phyloP scores from a whole-genome alignment of 1,140 invertebrate genomes.

The Trichomalopsis sarcophagae region DNA sequence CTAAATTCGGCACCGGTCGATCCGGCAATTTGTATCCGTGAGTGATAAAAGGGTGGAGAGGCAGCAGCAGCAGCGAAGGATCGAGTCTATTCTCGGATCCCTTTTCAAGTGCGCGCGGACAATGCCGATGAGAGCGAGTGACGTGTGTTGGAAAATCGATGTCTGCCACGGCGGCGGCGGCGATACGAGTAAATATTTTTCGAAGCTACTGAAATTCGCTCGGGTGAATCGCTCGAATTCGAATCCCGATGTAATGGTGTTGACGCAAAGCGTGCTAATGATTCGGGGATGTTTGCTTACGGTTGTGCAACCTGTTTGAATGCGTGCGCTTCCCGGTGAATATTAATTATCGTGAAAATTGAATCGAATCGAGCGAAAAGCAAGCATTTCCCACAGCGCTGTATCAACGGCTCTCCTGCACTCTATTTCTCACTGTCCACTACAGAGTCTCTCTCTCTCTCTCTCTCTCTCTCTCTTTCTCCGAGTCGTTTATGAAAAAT shows the following conservation, averaged over 20 bases:
- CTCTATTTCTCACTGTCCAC: conserved; percentile 33
- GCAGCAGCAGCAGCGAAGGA: no score
- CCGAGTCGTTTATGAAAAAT: conserved; percentile 1
- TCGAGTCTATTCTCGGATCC: neutral
- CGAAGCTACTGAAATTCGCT: neutral
- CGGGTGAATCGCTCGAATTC: neutral
- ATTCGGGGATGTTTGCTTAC: no score
- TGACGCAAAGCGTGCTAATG: no score
- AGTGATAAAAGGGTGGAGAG: neutral
- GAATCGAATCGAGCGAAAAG: neutral
- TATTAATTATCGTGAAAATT: no score
- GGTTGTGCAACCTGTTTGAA: neutral
- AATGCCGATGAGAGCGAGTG: neutral
- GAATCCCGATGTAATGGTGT: neutral
- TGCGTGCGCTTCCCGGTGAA: no score
- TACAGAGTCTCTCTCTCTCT: neutral
- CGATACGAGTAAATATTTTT: neutral
- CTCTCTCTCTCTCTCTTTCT: neutral
- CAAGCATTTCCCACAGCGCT: neutral
- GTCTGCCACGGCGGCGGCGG: no score
- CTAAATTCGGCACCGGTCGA: neutral
- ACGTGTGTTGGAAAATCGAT: neutral
- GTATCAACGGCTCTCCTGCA: neutral
- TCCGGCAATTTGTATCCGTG: neutral
- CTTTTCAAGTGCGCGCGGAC: neutral